phyloP scores from a whole-genome alignment of 1,140 invertebrate genomes.

The Saccostrea cuccullata region DNA sequence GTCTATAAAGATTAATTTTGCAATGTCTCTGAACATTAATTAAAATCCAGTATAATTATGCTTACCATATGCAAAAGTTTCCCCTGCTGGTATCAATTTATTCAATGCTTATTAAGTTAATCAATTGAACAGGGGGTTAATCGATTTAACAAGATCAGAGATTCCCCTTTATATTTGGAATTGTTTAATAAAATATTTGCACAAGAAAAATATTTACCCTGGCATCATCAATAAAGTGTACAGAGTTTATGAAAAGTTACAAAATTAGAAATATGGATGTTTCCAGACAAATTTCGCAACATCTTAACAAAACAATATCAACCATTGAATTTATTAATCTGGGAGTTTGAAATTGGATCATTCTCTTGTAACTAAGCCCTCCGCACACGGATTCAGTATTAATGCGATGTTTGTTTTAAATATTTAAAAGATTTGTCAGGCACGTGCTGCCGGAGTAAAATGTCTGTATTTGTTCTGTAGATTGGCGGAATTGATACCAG shows the following conservation, averaged over 20 bases:
- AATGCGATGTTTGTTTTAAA: conserved; percentile 8
- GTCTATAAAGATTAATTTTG: not conserved
- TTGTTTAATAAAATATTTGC: not conserved
- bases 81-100: not conserved
- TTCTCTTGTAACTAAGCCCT: not conserved
- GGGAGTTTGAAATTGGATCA: not conserved
- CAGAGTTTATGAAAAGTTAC: not conserved
- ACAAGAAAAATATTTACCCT: not conserved
- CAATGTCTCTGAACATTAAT: conserved; percentile 13
- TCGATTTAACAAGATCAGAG: not conserved
- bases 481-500: conserved; percentile 19
- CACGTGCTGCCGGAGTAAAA: not conserved
- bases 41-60: not conserved
- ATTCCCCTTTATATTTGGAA: not conserved
- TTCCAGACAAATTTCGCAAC: not conserved
- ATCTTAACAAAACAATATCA: not conserved
- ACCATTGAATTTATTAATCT: not conserved
- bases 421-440: conserved; percentile 1
- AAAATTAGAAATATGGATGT: not conserved
- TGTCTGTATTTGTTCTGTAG: conserved; percentile 11
- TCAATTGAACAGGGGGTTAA: not conserved
- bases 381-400: not conserved
- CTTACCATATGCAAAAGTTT: not conserved
- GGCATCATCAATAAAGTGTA: not conserved
- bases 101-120: not conserved